Percentiles rank a stretch among this genome's conserved stretches.
phyloP scores from a whole-genome alignment of 2,113 vertebrate species.

The Oncorhynchus keta region DNA sequence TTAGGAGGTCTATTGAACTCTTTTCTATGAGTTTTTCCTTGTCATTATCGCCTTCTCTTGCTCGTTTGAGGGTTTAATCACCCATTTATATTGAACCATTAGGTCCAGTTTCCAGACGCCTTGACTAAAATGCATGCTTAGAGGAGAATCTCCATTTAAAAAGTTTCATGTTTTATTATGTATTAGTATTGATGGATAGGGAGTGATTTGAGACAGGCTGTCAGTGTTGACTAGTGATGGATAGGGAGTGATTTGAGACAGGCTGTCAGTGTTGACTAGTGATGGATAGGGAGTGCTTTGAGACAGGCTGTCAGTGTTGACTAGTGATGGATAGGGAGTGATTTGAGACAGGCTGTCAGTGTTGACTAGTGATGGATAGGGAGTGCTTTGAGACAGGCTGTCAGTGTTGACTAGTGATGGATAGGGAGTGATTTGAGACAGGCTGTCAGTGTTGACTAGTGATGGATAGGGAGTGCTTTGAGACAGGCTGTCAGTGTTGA shows the following conservation, averaged over 20 bases:
- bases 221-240: too few relatives aligned
- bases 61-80: too few relatives aligned
- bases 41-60: too few relatives aligned
- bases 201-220: background rate
- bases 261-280: too few relatives aligned
- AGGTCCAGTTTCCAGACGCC: too few relatives aligned
- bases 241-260: background rate
- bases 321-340: background rate
- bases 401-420: background rate
- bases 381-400: background rate
- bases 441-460: background rate
- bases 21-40: too few relatives aligned
- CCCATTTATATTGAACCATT: too few relatives aligned
- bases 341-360: background rate
- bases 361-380: background rate
- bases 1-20: too few relatives aligned
- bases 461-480: background rate
- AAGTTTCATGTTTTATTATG: background rate
- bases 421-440: background rate
- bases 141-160: background rate
- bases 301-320: background rate
- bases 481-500: background rate
- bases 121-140: too few relatives aligned
- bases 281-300: background rate
- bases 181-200: background rate